phyloP scores from a whole-genome alignment of 2,888 invertebrate species.

The Drosophila cognata region DNA sequence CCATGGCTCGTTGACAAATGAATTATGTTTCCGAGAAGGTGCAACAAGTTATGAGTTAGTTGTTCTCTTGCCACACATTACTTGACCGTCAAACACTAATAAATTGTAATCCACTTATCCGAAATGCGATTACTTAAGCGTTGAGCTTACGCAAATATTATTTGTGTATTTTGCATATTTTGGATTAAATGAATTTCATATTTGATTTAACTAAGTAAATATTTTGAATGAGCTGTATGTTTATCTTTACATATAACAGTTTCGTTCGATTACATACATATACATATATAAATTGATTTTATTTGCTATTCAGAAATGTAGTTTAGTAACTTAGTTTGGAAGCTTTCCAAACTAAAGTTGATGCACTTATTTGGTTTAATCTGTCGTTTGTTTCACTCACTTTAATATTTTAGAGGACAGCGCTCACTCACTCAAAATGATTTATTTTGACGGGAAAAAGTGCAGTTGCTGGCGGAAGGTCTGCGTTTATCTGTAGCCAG shows the following conservation, averaged over 20 bases:
- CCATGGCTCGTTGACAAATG: slow-evolving; percentile 67
- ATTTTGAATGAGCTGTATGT: not conserved
- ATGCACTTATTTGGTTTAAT: slow-evolving; percentile 9
- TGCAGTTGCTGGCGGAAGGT: slow-evolving; percentile 34
- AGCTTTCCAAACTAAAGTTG: not conserved
- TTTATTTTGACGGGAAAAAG: slow-evolving; percentile 58
- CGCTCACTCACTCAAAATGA: slow-evolving; percentile 73
- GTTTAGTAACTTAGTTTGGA: not conserved
- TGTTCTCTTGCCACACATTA: slow-evolving; percentile 14
- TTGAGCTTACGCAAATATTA: not conserved
- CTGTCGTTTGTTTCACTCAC: slow-evolving; percentile 18
- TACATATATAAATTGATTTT: not conserved
- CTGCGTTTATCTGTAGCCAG: slow-evolving; percentile 46
- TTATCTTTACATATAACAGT: not conserved
- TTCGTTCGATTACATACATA: not conserved
- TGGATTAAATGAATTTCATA: not conserved
- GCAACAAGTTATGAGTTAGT: slow-evolving; percentile 69
- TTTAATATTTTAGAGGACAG: slow-evolving; percentile 62
- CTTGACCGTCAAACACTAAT: slow-evolving; percentile 7
- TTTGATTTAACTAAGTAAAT: not conserved
- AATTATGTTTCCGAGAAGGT: slow-evolving; percentile 57
- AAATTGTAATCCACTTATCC: slow-evolving; percentile 17
- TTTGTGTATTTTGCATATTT: not conserved
- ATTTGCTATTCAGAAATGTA: not conserved
- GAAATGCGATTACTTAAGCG: slow-evolving; percentile 8